A percentile compares a stretch with the other conserved stretches of the same genome.
Evolutionary conservation across 2,888 invertebrate genomes (phyloP).

Genomic region (Nomada goodeniana): DNA sequence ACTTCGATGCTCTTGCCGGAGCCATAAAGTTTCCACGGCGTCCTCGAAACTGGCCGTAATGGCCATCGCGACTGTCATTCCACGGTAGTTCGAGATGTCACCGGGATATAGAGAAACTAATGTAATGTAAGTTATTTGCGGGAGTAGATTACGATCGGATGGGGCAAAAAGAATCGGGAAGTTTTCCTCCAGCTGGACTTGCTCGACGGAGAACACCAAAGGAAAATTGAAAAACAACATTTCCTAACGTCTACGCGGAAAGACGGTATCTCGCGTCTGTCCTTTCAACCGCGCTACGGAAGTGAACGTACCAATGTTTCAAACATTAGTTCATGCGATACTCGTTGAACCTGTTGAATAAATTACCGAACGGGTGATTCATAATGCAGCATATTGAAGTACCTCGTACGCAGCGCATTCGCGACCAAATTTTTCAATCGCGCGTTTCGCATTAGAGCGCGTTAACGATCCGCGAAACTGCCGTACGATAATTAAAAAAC

Average conservation of each 20-base stretch:
- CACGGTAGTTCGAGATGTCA: constrained; percentile 46
- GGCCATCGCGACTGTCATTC: constrained; percentile 58
- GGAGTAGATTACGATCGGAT: constrained; percentile 52
- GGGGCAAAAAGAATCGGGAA: constrained; percentile 38
- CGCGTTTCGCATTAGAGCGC: no score
- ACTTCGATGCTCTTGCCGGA: constrained; percentile 46
- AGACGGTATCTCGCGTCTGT: neutral
- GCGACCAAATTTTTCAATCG: no score
- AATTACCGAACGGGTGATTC: no score
- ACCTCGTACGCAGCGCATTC: no score
- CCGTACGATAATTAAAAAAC: no score
- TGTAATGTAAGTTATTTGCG: constrained; percentile 57
- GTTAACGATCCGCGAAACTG: no score
- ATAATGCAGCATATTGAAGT: no score
- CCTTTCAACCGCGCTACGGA: constrained; percentile 5
- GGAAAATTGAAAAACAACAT: constrained; percentile 41
- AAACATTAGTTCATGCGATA: neutral
- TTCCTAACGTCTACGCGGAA: neutral
- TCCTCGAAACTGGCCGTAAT: constrained; percentile 55
- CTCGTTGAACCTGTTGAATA: no score
- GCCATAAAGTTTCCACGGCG: constrained; percentile 49
- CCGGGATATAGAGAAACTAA: constrained; percentile 50
- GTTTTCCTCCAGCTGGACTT: constrained; percentile 1
- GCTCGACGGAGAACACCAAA: constrained; percentile 15
- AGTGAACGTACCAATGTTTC: neutral